Evolutionary conservation across 2,888 invertebrate species (phyloP).

Genomic region (Vanessa cardui): DNA sequence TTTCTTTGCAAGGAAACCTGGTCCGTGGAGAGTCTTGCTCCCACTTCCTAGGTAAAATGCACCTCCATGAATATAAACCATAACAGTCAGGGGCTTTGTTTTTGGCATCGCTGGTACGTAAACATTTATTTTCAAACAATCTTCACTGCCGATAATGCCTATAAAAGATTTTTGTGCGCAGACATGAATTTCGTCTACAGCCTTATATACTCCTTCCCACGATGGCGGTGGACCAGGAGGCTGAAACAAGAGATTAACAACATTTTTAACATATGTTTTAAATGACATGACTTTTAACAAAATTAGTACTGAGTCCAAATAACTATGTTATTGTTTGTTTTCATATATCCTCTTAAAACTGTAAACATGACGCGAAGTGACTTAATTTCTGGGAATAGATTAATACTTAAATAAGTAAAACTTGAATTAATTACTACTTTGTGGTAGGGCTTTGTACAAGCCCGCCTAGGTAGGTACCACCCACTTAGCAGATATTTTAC

Average conservation of each 20-base stretch:
- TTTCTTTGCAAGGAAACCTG: slow-evolving; percentile 66
- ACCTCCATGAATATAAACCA: slow-evolving; percentile 75
- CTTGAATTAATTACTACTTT: too few species aligned
- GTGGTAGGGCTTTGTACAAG: too few species aligned
- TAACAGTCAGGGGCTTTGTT: slow-evolving; percentile 60
- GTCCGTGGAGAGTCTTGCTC: slow-evolving; percentile 65
- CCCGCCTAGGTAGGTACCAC: too few species aligned
- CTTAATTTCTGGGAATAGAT: too few species aligned
- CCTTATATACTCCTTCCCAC: slow-evolving; percentile 69
- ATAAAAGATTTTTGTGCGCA: slow-evolving; percentile 59
- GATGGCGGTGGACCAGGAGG: slow-evolving; percentile 67
- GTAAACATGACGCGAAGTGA: too few species aligned
- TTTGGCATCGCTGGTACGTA: slow-evolving; percentile 57
- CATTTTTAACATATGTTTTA: too few species aligned
- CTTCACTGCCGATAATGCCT: slow-evolving; percentile 62
- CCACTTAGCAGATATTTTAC: too few species aligned
- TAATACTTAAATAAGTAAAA: too few species aligned
- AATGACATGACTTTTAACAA: too few species aligned
- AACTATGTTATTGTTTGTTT: too few species aligned
- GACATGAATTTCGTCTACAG: slow-evolving; percentile 59
- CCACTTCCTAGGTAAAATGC: slow-evolving; percentile 70
- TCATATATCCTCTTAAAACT: too few species aligned
- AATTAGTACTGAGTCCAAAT: too few species aligned
- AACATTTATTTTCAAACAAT: slow-evolving; percentile 70
- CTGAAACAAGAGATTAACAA: slow-evolving; percentile 45